Conservation (phyloP, 2,113 vertebrate genomes). For the Pelodiscus sinensis region DNA sequence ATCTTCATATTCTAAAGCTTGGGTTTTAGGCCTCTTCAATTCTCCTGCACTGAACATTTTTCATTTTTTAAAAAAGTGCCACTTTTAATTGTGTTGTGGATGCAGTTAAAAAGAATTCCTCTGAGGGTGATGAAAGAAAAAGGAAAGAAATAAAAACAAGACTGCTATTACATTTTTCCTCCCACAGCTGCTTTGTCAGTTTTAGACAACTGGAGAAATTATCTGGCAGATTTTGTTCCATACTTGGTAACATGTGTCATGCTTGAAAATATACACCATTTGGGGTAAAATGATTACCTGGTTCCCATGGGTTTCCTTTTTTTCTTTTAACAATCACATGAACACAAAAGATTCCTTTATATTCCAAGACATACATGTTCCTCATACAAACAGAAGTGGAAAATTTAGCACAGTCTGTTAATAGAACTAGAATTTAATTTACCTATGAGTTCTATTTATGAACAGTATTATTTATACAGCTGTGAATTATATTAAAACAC, state of each 20-base stretch:
- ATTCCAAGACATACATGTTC: slow-evolving; percentile 40
- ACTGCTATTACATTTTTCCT: background rate
- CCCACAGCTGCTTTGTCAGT: slow-evolving; percentile 31
- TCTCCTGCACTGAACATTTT: slow-evolving; percentile 27
- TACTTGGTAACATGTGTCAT: slow-evolving; percentile 44
- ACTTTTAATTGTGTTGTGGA: background rate
- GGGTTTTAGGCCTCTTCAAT: slow-evolving; percentile 20
- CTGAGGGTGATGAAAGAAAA: slow-evolving; percentile 29
- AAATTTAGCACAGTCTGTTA: slow-evolving; percentile 50
- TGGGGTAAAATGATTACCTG: slow-evolving; percentile 46
- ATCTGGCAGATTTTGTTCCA: slow-evolving; percentile 43
- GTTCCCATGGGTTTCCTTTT: slow-evolving; percentile 37
- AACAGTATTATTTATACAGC: slow-evolving; percentile 70
- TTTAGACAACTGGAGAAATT: slow-evolving; percentile 57
- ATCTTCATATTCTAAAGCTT: slow-evolving; percentile 32
- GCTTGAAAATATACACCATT: slow-evolving; percentile 61
- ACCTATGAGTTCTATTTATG: slow-evolving; percentile 35
- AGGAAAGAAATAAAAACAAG: slow-evolving; percentile 25
- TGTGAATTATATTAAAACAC: slow-evolving; percentile 56
- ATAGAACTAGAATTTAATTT: slow-evolving; percentile 67
- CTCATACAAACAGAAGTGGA: slow-evolving; percentile 63
- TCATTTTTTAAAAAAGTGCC: slow-evolving; percentile 34
- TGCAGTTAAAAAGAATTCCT: slow-evolving; percentile 47
- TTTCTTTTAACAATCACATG: background rate
- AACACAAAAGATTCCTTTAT: slow-evolving; percentile 58